Evolutionary conservation across 2,113 vertebrate genomes (phyloP).

Genomic region (Ceyx margarethae): DNA sequence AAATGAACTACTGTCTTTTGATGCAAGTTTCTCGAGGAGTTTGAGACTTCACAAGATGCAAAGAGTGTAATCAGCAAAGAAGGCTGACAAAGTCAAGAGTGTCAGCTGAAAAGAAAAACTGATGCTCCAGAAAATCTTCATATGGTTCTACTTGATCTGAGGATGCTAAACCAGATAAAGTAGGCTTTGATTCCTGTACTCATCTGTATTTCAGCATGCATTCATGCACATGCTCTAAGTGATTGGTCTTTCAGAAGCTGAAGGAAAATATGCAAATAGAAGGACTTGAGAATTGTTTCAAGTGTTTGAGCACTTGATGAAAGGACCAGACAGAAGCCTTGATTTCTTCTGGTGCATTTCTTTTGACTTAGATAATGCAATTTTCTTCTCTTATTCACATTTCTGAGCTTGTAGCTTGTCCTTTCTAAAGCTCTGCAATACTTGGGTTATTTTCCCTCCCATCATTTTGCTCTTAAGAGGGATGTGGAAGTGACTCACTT

Average conservation of each 20-base stretch:
- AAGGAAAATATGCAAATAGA: background rate
- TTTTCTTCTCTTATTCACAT: background rate
- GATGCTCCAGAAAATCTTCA: background rate
- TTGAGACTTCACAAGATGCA: background rate
- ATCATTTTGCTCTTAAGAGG: background rate
- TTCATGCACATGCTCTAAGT: background rate
- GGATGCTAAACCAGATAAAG: background rate
- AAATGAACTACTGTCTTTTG: slow-evolving; percentile 20
- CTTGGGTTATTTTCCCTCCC: background rate
- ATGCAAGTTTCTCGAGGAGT: slow-evolving; percentile 3
- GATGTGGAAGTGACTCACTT: background rate
- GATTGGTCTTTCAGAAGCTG: background rate
- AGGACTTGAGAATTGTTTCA: background rate
- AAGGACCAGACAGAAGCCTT: background rate
- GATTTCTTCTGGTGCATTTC: background rate
- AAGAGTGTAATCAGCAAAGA: background rate
- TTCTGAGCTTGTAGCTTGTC: background rate
- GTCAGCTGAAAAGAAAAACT: background rate
- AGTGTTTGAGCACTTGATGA: background rate
- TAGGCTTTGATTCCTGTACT: slow-evolving; percentile 18
- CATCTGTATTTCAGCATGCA: background rate
- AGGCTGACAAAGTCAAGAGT: background rate
- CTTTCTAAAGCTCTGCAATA: background rate
- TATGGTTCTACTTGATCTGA: slow-evolving; percentile 3
- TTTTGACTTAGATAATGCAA: background rate